Evolutionary conservation across 1,140 invertebrate species (phyloP).

Genomic region (Drosophila pallidifrons): DNA sequence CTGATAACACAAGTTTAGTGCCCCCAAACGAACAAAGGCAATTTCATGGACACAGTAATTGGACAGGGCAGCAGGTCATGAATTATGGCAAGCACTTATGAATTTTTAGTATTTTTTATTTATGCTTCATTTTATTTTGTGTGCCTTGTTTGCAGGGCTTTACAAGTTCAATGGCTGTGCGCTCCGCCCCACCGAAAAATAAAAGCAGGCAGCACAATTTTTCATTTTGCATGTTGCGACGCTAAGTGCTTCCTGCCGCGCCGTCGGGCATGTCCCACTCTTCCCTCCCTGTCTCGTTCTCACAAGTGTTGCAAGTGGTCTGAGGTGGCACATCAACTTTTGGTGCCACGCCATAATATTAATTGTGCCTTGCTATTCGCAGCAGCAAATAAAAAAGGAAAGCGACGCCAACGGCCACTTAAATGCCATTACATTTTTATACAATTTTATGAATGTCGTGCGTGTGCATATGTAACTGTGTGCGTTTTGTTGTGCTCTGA

Average conservation of each 20-base stretch:
- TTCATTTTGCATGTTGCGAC: constrained; percentile 80
- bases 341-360: constrained; percentile 80
- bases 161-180: constrained; percentile 68
- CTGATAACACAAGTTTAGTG: constrained; percentile 34
- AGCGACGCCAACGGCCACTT: constrained; percentile 68
- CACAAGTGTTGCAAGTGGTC: constrained; percentile 24
- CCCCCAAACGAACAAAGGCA: constrained; percentile 33
- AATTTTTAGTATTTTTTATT: constrained; percentile 71
- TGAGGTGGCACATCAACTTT: constrained; percentile 74
- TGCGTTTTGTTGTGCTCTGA: constrained; percentile 37
- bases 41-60: constrained; percentile 73
- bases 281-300: background rate
- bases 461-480: constrained; percentile 38
- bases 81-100: constrained; percentile 79
- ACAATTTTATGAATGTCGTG: constrained; percentile 63
- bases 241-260: constrained; percentile 78
- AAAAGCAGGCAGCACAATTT: constrained; percentile 72
- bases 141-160: constrained; percentile 37
- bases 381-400: constrained; percentile 39
- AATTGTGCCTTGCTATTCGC: constrained; percentile 64
- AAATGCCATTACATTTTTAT: constrained; percentile 82
- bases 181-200: constrained; percentile 34
- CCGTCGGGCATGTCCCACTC: constrained; percentile 22
- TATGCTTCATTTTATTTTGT: constrained; percentile 73
- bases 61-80: constrained; percentile 49